These are phyloP conservation scores for Serrognathus titanus DNA, from an alignment of 2,888 invertebrate genomes.

Conservation along the genomic window DNA sequence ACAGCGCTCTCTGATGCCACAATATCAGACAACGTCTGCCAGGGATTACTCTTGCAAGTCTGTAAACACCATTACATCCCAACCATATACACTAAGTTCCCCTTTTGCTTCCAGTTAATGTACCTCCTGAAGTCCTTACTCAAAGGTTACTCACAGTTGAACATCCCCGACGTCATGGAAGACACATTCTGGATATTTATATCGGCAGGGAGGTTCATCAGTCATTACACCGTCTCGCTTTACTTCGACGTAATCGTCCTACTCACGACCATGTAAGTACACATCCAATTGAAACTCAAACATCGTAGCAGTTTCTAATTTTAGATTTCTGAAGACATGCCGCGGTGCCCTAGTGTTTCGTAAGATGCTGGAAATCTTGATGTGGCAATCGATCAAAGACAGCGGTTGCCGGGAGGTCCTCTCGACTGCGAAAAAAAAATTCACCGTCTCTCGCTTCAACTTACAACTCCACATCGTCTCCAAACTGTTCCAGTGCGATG, in stretches of 20 bases:
- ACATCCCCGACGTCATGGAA: constrained; percentile 20
- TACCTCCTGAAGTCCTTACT: constrained; percentile 33
- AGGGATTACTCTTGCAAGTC: constrained; percentile 68
- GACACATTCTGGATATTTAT: constrained; percentile 33
- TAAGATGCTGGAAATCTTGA: constrained; percentile 12
- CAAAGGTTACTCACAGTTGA: constrained; percentile 12
- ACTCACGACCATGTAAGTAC: constrained; percentile 28
- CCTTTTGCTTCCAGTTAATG: constrained; percentile 33
- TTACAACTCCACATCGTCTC: constrained; percentile 13
- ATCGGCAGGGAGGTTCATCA: constrained; percentile 30
- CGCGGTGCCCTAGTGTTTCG: constrained; percentile 7
- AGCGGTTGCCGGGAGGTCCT: constrained; percentile 4
- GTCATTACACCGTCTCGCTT: constrained; percentile 37
- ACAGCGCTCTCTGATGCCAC: constrained; percentile 14
- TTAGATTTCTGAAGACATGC: constrained; percentile 14
- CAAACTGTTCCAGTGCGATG: constrained; percentile 12
- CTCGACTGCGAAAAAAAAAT: constrained; percentile 17
- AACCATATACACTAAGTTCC: constrained; percentile 2
- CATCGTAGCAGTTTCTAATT: neutral
- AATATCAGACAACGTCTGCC: constrained; percentile 58
- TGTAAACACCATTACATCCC: neutral
- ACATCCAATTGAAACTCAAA: neutral
- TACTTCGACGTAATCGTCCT: constrained; percentile 40
- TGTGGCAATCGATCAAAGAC: constrained; percentile 13
- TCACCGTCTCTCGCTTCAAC: constrained; percentile 8